A percentile compares a stretch with the other conserved stretches of the same genome.
These are phyloP conservation scores for Xenopus borealis DNA, from an alignment of 2,113 vertebrate species.

Conservation along the genomic window DNA sequence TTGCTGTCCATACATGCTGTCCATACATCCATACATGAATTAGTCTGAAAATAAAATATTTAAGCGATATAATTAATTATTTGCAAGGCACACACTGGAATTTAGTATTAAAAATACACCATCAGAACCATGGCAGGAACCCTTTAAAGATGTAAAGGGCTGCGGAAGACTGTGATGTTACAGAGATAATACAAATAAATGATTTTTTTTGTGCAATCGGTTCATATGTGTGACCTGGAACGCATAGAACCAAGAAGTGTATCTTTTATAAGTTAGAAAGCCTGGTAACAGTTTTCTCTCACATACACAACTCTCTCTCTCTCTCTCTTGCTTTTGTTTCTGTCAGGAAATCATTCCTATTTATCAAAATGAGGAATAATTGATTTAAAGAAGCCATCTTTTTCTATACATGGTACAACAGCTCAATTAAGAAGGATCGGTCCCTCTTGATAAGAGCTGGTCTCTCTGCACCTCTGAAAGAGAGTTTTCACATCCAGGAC, in stretches of 20 bases:
- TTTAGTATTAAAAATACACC: too few species aligned
- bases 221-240: background rate
- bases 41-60: too few species aligned
- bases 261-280: background rate
- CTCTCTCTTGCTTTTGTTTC: slow-evolving; percentile 46
- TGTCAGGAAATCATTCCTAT: slow-evolving; percentile 67
- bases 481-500: slow-evolving; percentile 30
- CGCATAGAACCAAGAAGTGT: background rate
- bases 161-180: too few species aligned
- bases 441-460: slow-evolving; percentile 62
- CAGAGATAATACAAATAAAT: too few species aligned
- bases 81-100: too few species aligned
- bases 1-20: too few species aligned
- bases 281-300: background rate
- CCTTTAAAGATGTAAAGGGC: too few species aligned
- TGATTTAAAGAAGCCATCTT: slow-evolving; percentile 78
- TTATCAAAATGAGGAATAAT: slow-evolving; percentile 74
- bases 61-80: too few species aligned
- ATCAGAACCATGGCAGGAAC: too few species aligned
- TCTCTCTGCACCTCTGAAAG: slow-evolving; percentile 50
- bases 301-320: slow-evolving; percentile 44
- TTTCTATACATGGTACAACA: slow-evolving; percentile 62
- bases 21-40: too few species aligned
- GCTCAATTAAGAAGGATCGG: slow-evolving; percentile 67
- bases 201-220: too few species aligned